Conservation (phyloP, 2,888 invertebrate genomes). For the Abscondita cerata region DNA sequence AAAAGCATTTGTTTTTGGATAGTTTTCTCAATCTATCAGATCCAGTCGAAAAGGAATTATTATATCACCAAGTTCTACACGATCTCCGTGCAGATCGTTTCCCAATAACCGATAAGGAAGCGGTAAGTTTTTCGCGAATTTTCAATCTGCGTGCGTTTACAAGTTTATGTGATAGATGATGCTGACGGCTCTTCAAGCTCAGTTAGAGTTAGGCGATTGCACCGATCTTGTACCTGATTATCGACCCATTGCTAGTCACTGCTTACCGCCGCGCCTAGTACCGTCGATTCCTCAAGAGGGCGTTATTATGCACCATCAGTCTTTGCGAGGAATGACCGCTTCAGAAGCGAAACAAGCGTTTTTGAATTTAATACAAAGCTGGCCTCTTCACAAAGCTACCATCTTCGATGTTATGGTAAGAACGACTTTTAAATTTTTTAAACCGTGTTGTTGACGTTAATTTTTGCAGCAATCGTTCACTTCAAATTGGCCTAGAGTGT, state of each 20-base stretch:
- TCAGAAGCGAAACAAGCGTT: conserved; percentile 91
- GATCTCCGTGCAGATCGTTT: conserved; percentile 89
- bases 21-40: conserved; percentile 79
- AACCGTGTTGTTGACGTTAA: background rate
- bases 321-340: conserved; percentile 84
- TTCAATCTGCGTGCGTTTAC: background rate
- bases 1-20: conserved; percentile 84
- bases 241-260: conserved; percentile 76
- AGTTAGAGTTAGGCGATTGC: conserved; percentile 89
- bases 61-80: conserved; percentile 93
- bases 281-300: conserved; percentile 81
- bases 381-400: conserved; percentile 92
- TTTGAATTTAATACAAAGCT: conserved; percentile 89
- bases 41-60: conserved; percentile 90
- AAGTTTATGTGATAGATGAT: conserved; percentile 73
- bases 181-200: conserved; percentile 92
- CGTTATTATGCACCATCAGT: conserved; percentile 90
- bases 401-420: conserved; percentile 93
- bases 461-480: conserved; percentile 87
- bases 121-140: conserved; percentile 67
- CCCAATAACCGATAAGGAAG: conserved; percentile 93
- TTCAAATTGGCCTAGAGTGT: conserved; percentile 91
- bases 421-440: conserved; percentile 24
- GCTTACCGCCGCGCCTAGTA: conserved; percentile 83
- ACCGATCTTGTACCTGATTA: conserved; percentile 69